Evolutionary conservation across 2,888 invertebrate genomes (phyloP), one percentile per base, ranked within the genome.

Genomic region (Lasioglossum oenotherae): DNA sequence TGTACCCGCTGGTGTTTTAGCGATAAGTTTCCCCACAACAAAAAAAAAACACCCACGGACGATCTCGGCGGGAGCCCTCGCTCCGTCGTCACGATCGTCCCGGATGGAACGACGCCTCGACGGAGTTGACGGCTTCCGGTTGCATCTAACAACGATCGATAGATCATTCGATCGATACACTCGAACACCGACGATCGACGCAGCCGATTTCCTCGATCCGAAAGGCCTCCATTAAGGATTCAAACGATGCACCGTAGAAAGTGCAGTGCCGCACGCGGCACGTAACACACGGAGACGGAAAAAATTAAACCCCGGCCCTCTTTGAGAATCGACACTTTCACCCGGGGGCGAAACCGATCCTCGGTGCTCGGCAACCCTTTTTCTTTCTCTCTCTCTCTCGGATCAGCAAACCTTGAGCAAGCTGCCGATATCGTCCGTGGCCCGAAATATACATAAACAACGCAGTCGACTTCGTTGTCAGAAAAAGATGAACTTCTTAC

Each of bases 401-500:
- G 53, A 53, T n/a, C 53, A 53, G 10, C 53, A n/a, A 53, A 1
- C 23, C 4, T 14, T 1, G 60, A 14, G 60, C 60, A 14, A 5
- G 27, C 1, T 5, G 60, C 60, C 81, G 82, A 76, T 67, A 90
- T 84, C 86, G 88, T 87, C 81, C 71, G 75, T 67, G 75, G 72
- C 27, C 27, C 60, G 71, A 71, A 49, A 67, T 8, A 67, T 31
- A 67, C 31, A 67, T 19, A 67, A 67, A 67, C 69, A 69, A 69
- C 19, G 67, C 35, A 64, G 71, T 80, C 82, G 46, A 75, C 64
- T 81, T 75, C 44, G 53, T 72, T 53, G 75, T 90, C 80, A 82
- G 85, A 87, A 27, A 60, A 89, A 89, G 85, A 91, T 89, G 88
- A 91, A 91, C 88, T 91, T 91, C 90, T 91, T 90, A 90, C 90